A percentile compares a stretch with the other conserved stretches of the same genome.
These are phyloP conservation scores for Cancer borealis DNA, from an alignment of 2,888 invertebrate genomes.

Conservation along the genomic window DNA sequence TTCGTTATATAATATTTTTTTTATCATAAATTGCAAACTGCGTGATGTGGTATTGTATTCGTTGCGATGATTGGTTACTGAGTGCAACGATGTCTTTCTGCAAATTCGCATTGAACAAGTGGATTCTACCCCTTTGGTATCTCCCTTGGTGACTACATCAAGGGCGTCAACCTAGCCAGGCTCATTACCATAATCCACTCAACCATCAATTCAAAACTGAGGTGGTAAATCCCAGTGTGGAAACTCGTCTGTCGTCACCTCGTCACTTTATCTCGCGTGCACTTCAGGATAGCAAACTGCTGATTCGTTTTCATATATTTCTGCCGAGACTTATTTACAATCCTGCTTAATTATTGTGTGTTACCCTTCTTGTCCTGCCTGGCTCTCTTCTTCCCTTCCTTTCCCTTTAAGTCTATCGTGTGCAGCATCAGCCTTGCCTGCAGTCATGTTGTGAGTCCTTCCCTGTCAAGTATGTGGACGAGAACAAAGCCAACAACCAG, in stretches of 20 bases:
- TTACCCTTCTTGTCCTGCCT: neutral
- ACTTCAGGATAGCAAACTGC: slow-evolving; percentile 4
- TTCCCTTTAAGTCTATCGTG: slow-evolving; percentile 5
- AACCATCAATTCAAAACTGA: slow-evolving; percentile 1
- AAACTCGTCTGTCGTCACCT: slow-evolving; percentile 1
- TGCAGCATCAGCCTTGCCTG: neutral
- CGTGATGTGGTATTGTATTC: neutral
- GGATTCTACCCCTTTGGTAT: neutral
- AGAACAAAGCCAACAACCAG: neutral
- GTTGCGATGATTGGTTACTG: neutral
- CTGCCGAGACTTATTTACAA: neutral
- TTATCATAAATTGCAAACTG: no score
- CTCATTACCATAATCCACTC: slow-evolving; percentile 9
- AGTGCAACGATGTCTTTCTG: neutral
- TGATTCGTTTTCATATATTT: neutral
- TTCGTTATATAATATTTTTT: no score
- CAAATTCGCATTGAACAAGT: neutral
- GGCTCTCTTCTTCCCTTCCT: neutral
- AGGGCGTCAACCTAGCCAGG: neutral
- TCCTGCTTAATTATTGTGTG: neutral
- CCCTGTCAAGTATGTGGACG: neutral
- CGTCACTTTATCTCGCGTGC: slow-evolving; percentile 5
- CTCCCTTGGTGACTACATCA: neutral
- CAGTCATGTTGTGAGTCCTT: neutral
- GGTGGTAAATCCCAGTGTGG: neutral